phyloP scores from a whole-genome alignment of 2,113 vertebrate genomes.

The Protomyctophum bolini region DNA sequence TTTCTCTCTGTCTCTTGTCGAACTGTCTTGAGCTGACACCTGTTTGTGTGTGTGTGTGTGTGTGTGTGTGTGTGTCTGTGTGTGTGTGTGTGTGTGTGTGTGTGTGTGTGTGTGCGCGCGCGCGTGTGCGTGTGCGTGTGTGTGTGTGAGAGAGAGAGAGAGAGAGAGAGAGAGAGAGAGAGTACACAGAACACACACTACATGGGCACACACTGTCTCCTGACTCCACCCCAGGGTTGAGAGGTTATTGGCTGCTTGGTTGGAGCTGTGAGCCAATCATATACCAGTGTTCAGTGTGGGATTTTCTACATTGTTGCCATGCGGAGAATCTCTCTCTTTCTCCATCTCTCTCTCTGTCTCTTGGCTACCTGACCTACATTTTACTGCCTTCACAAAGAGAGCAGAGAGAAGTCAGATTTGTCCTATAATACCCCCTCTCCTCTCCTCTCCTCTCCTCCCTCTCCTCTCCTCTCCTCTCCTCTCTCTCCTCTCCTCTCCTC shows the following conservation, averaged over 20 bases:
- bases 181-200: background rate
- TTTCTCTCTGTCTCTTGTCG: too few species aligned
- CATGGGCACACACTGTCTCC: conserved; percentile 3
- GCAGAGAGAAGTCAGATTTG: background rate
- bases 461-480: conserved; percentile 5
- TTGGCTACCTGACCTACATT: conserved; percentile 67
- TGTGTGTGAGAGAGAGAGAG: too few species aligned
- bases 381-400: background rate
- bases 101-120: too few species aligned
- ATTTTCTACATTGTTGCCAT: conserved; percentile 80
- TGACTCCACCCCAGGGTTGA: conserved; percentile 58
- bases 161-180: too few species aligned
- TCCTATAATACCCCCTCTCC: background rate
- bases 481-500: background rate
- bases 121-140: too few species aligned
- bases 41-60: too few species aligned
- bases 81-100: too few species aligned
- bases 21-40: too few species aligned
- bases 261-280: conserved; percentile 72
- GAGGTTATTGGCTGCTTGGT: conserved; percentile 78
- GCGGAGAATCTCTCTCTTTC: conserved; percentile 64
- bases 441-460: too few species aligned
- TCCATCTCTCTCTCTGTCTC: conserved; percentile 4
- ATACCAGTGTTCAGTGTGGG: conserved; percentile 66
- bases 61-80: too few species aligned